Conservation (phyloP, 53 echinoderm and acorn worm species). For the Arbacia lixula region DNA sequence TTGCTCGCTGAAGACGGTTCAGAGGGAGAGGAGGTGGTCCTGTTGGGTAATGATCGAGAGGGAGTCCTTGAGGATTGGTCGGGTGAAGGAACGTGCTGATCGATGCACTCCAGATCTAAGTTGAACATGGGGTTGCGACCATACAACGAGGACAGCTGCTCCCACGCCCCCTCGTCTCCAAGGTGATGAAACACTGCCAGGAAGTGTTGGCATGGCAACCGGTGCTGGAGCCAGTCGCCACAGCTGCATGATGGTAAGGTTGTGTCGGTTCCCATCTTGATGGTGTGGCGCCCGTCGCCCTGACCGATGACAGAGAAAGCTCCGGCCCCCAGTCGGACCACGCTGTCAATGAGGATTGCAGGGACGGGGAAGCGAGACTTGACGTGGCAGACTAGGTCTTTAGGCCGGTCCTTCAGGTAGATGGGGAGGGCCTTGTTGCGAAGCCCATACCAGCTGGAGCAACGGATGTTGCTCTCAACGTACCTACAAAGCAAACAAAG, state of each 20-base stretch:
- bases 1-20: no score
- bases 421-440: conserved; percentile 17
- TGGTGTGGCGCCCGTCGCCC: neutral
- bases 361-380: conserved; percentile 15
- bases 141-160: conserved; percentile 32
- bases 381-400: conserved; percentile 39
- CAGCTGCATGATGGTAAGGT: conserved; percentile 27
- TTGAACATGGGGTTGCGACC: conserved; percentile 16
- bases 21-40: no score
- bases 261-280: conserved; percentile 15
- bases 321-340: conserved; percentile 32
- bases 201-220: conserved; percentile 44
- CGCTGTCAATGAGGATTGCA: conserved; percentile 1
- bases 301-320: conserved; percentile 16
- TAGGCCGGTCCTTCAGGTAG: conserved; percentile 29
- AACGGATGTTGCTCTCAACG: conserved; percentile 21
- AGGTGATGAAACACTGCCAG: conserved; percentile 48
- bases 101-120: conserved; percentile 30
- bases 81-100: conserved; percentile 16
- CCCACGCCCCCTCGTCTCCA: conserved; percentile 15
- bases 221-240: conserved; percentile 27
- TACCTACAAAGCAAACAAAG: conserved; percentile 5
- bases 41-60: no score
- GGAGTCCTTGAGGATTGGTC: neutral
- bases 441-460: conserved; percentile 44